Evolutionary conservation across 2,888 invertebrate species (phyloP).

Genomic region (Patella caerulea): DNA sequence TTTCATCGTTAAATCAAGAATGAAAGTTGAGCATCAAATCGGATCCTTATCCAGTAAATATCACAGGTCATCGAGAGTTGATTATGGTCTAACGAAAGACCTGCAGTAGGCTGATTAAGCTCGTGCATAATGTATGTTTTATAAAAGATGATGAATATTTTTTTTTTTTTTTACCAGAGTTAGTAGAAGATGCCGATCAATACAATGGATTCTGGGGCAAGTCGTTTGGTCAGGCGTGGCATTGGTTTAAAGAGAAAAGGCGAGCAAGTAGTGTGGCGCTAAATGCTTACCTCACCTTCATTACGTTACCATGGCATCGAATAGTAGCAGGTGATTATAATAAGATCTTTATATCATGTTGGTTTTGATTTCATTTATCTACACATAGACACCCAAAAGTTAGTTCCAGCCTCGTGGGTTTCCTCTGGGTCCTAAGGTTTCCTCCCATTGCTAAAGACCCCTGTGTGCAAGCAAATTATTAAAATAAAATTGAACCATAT

Average conservation of each 20-base stretch:
- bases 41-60: too few species aligned
- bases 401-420: not conserved
- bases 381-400: not conserved
- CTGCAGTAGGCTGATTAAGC: too few species aligned
- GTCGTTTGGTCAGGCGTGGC: conserved; percentile 95
- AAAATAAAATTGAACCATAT: too few species aligned
- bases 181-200: conserved; percentile 76
- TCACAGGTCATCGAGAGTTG: too few species aligned
- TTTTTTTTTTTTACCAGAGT: conserved; percentile 76
- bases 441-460: too few species aligned
- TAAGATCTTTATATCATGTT: not conserved
- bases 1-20: too few species aligned
- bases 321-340: conserved; percentile 84
- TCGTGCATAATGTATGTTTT: too few species aligned
- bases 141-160: too few species aligned
- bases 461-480: too few species aligned
- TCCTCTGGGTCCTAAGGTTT: too few species aligned
- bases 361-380: not conserved
- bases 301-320: conserved; percentile 98
- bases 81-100: too few species aligned
- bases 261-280: conserved; percentile 91
- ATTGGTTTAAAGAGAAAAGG: conserved; percentile 97
- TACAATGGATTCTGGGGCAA: conserved; percentile 68
- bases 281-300: conserved; percentile 96
- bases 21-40: too few species aligned